These are phyloP conservation scores for Drosophila emarginata DNA, from an alignment of 2,888 invertebrate genomes.

Conservation along the genomic window DNA sequence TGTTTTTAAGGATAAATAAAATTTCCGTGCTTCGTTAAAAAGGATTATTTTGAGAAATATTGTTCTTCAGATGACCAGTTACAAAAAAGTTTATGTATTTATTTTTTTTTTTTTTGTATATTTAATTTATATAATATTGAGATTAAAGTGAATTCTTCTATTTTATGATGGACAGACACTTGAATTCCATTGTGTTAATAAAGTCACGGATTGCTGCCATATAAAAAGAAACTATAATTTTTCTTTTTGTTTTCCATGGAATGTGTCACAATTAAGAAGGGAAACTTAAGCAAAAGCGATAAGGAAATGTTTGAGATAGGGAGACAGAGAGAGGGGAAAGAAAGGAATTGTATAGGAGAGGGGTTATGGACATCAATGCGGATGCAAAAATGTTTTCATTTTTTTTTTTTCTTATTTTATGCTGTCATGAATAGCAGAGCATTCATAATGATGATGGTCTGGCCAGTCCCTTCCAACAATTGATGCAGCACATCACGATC, in stretches of 20 bases:
- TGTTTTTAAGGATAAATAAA: too few species aligned
- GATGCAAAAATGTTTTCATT: conserved; percentile 3
- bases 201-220: not conserved
- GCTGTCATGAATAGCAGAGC: conserved; percentile 14
- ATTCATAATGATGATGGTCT: conserved; percentile 1
- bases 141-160: too few species aligned
- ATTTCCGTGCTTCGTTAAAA: too few species aligned
- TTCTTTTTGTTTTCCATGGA: not conserved
- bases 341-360: not conserved
- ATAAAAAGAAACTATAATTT: not conserved
- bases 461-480: not conserved
- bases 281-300: not conserved
- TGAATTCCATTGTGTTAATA: not conserved
- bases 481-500: conserved; percentile 55
- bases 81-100: too few species aligned
- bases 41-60: too few species aligned
- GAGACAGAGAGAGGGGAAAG: not conserved
- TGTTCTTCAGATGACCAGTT: too few species aligned
- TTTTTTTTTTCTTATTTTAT: not conserved
- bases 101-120: too few species aligned
- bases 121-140: too few species aligned
- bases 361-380: conserved; percentile 8
- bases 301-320: not conserved
- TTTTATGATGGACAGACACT: not conserved
- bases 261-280: not conserved